Evolutionary conservation across 2,888 invertebrate species (phyloP).

Genomic region (Euplagia quadripunctaria): DNA sequence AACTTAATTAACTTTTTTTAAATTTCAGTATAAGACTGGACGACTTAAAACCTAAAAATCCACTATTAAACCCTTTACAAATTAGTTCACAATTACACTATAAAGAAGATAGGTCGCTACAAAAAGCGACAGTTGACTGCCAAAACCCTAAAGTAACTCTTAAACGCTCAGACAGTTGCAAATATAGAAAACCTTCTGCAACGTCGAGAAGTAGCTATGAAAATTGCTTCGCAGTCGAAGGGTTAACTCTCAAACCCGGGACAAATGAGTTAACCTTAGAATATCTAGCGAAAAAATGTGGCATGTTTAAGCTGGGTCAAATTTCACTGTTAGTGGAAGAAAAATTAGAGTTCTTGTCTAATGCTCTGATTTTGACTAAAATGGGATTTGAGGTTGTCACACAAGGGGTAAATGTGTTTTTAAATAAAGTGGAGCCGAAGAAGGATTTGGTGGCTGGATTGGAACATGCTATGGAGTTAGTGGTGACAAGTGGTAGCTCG

Average conservation of each 20-base stretch:
- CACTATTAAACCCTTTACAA: conserved; percentile 87
- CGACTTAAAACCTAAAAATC: conserved; percentile 89
- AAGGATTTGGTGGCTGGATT: conserved; percentile 94
- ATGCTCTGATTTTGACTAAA: conserved; percentile 85
- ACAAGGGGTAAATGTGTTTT: conserved; percentile 80
- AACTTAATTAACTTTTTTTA: background rate
- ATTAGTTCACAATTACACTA: conserved; percentile 92
- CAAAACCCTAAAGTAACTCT: conserved; percentile 89
- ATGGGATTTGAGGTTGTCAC: conserved; percentile 87
- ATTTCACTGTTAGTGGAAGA: conserved; percentile 89
- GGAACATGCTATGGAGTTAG: conserved; percentile 92
- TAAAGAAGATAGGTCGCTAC: conserved; percentile 93
- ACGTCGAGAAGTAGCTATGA: conserved; percentile 90
- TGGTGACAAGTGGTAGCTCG: conserved; percentile 93
- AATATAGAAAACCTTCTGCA: conserved; percentile 89
- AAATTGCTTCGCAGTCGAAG: conserved; percentile 84
- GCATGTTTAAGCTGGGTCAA: conserved; percentile 91
- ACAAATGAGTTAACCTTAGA: conserved; percentile 88
- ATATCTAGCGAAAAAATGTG: conserved; percentile 89
- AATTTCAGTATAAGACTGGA: conserved; percentile 86
- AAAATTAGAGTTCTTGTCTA: conserved; percentile 91
- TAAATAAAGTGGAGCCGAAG: conserved; percentile 85
- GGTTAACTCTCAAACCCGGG: conserved; percentile 89
- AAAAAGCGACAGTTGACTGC: conserved; percentile 91
- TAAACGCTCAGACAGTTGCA: conserved; percentile 91